Conservation (phyloP, 2,113 vertebrate genomes). For the Paratilapia polleni region DNA sequence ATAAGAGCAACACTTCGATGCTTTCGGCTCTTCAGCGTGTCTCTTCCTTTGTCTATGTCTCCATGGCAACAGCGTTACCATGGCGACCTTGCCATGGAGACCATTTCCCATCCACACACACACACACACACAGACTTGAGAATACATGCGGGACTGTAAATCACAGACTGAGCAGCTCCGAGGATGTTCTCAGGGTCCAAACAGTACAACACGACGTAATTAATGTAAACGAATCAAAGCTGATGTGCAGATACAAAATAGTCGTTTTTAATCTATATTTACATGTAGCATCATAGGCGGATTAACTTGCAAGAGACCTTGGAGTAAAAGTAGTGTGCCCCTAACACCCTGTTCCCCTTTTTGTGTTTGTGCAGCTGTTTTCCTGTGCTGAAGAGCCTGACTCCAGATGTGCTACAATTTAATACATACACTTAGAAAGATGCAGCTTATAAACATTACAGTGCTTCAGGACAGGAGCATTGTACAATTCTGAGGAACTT, state of each 20-base stretch:
- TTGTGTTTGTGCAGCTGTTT: background rate
- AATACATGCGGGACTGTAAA: background rate
- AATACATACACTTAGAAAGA: background rate
- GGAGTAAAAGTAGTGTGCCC: background rate
- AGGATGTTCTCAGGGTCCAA: background rate
- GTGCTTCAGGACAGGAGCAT: background rate
- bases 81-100: slow-evolving; percentile 56
- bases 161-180: background rate
- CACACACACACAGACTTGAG: background rate
- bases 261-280: background rate
- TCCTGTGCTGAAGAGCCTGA: background rate
- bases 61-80: slow-evolving; percentile 63
- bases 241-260: background rate
- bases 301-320: background rate
- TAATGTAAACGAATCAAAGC: background rate
- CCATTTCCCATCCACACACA: background rate
- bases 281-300: background rate
- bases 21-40: background rate
- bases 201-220: background rate
- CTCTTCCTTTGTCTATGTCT: slow-evolving; percentile 12
- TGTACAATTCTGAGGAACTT: background rate
- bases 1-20: background rate
- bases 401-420: background rate
- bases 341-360: background rate
- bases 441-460: background rate